Evolutionary conservation across 2,888 invertebrate species (phyloP), one percentile per base, ranked within the genome.

Genomic region (Ptycholaimellus sp.): DNA sequence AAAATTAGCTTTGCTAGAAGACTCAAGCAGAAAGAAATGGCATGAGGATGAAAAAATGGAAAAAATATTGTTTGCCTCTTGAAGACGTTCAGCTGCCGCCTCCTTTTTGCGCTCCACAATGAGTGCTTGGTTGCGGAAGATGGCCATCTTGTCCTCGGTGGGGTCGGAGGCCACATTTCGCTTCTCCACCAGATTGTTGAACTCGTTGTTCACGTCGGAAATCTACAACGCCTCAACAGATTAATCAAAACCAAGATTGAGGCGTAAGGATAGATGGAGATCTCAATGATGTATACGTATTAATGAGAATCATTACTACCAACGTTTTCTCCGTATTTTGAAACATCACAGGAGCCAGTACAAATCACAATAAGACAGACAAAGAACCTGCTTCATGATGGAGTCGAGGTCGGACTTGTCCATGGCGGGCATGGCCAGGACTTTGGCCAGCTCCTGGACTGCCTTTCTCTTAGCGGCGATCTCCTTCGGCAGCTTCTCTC

Each of bases 401-500:
- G 65, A 61, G 38, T 69, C 68, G 39, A 76, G 59, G 53, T 75
- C 73, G 22, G 69, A 66, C 41, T 71, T 67, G n/a, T 70, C 69
- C 49, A 70, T 62, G 40, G 72, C 71, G 34, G 71, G 70, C 44
- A 73, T 72, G 30, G 68, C 65, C 1, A 72, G 68, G 32, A 77
- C 72, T 43, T 64, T 67, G 51, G 72, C 71, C 55, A 78, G 64
- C 42, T 76, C 72, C 42, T 68, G 68, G 27, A 76, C 64, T 48
- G 72, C 72, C 48, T 71, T 70, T 52, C 71, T 70, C 36, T 71
- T 62, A 11, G 62, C 59, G 2, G 64, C 59, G 31, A 73, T 64
- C 58, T 82, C 81, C 48, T 72, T 70, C 0, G 77, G 77, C 36
- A 81, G 57, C 54, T 79, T 76, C 51, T 78, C 77, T 43, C 73